Evolutionary conservation across 2,113 vertebrate genomes (phyloP).

Genomic region (Phrynosoma blainvillii): DNA sequence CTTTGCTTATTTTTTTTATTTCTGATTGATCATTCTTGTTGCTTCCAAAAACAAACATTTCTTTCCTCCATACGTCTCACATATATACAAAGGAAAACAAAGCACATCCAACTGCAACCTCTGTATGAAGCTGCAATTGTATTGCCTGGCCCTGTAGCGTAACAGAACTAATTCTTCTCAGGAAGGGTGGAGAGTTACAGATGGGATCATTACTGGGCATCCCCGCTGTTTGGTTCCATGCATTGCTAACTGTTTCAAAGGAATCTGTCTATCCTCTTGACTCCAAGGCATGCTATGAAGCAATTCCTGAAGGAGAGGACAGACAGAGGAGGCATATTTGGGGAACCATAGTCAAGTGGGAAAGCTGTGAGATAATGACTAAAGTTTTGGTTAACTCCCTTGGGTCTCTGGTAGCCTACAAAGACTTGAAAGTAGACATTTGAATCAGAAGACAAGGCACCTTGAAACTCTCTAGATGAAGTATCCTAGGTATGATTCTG

Average conservation of each 20-base stretch:
- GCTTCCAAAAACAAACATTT: background rate
- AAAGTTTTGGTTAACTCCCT: constrained; percentile 52
- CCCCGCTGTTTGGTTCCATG: constrained; percentile 64
- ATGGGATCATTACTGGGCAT: constrained; percentile 59
- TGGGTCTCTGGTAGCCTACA: constrained; percentile 29
- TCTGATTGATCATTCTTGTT: background rate
- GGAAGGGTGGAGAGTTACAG: constrained; percentile 37
- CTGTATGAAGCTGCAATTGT: constrained; percentile 19
- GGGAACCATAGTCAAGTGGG: constrained; percentile 43
- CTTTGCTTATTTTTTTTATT: constrained; percentile 25
- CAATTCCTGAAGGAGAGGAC: constrained; percentile 54
- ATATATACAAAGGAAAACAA: background rate
- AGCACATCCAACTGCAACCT: constrained; percentile 16
- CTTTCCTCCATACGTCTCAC: background rate
- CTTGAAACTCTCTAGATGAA: constrained; percentile 29
- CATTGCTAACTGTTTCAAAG: constrained; percentile 49
- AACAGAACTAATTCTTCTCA: constrained; percentile 47
- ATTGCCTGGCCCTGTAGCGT: constrained; percentile 9
- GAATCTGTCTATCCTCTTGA: constrained; percentile 45
- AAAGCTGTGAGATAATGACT: constrained; percentile 63
- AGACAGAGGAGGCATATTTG: constrained; percentile 44
- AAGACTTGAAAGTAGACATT: constrained; percentile 33
- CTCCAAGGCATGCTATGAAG: constrained; percentile 53
- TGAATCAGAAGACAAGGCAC: constrained; percentile 49
- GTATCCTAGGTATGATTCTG: constrained; percentile 49